These are phyloP conservation scores for Gallinago paraguaiae DNA, from an alignment of 2,113 vertebrate species.

Conservation along the genomic window DNA sequence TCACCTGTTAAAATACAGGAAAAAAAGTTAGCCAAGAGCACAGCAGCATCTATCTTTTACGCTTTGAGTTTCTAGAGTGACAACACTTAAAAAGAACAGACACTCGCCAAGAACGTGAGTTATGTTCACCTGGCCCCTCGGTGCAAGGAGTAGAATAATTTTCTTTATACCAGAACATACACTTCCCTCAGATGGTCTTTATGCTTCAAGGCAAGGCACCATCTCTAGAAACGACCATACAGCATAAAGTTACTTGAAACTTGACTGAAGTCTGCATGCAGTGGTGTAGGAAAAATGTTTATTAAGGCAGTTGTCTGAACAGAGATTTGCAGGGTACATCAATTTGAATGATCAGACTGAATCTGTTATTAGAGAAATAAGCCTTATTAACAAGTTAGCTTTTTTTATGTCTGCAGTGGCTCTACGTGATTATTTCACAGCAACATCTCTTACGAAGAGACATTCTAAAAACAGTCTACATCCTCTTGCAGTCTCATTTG, in stretches of 20 bases:
- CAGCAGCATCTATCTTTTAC: neutral
- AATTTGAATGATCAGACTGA: neutral
- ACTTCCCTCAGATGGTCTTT: neutral
- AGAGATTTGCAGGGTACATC: rapidly evolving
- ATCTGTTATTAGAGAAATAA: neutral
- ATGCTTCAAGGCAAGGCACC: neutral
- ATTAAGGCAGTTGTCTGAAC: neutral
- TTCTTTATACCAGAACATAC: neutral
- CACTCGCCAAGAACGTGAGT: neutral
- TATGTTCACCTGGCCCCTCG: neutral
- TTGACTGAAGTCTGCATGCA: neutral
- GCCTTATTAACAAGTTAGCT: neutral
- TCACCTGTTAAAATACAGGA: neutral
- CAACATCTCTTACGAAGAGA: neutral
- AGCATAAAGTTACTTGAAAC: neutral
- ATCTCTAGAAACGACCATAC: neutral
- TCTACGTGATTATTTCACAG: neutral
- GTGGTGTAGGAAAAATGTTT: neutral
- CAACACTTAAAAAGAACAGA: neutral
- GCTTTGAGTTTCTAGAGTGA: neutral
- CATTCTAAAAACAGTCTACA: neutral
- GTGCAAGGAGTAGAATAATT: neutral
- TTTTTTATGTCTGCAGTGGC: neutral
- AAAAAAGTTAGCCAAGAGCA: neutral
- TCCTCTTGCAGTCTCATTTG: neutral